Base-by-base conservation (phyloP, 2,113 vertebrate species). In the Carassius auratus region DNA sequence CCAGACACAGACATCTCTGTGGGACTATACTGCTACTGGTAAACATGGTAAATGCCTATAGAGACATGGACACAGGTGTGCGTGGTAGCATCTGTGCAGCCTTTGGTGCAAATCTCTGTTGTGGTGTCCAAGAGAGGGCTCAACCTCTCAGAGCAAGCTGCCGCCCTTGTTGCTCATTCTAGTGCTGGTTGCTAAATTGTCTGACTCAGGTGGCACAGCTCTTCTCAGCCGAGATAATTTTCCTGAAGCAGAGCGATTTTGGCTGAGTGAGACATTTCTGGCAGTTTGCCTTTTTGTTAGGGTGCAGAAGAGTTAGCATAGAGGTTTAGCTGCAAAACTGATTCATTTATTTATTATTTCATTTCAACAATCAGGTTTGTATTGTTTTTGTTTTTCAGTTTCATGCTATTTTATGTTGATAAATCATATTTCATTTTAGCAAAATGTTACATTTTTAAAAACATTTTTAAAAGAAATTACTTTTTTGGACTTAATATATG, bases 21-120 rank as follows among this genome's bases (percentile, higher is more conserved):
- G 23, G 26, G 45, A 19, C 42, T 64, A 42, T 61, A 33, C 15
- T 59, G 36, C 26, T 36, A 76, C 78, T 71, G 38, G 50, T 48
- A 79, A 73, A 79, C 33, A n/a, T 87, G 55, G 30, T 84, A 62
- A 73, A 55, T 69, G 33, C 21, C 26, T 77, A n/a, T 52, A 9
- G 71, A 84, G 73, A 64, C 17, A 57, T 8, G 15, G 55, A 33
- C 21, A 30, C 76, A 85, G 84, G 84, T 85, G 84, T 78, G 30
- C 3, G 8, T 12, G 45, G 38, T 81, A 19, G 23, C 33, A 79
- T 50, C n/a, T 42, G 8, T 21, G 10, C 55, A 64, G 57, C 17
- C 64, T 64, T 48, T 30, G 38, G 45, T 9, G 17, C 82, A 75
- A 23, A 57, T 45, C 50, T 78, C 62, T 77, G 26, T 19, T 76